Evolutionary conservation across 2,888 invertebrate genomes (phyloP), one percentile per base, ranked within the genome.

Genomic region (Eristalinus aeneus): DNA sequence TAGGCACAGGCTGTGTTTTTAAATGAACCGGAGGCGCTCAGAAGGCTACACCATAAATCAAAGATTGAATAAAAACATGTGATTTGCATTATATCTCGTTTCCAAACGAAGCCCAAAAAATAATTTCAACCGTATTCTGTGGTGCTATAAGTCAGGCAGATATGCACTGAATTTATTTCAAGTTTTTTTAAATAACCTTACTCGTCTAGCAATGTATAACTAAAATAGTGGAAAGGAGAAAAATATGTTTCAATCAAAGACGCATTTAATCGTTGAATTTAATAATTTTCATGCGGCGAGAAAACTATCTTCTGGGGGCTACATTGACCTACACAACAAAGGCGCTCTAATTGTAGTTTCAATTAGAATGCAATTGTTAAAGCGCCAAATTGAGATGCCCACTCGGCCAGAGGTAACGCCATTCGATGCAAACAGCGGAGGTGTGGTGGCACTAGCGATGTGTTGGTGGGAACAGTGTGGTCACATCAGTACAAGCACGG

Each of bases 341-440:
- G n/a, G 34, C 72, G 76, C 60, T 73, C 76, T 75, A 75, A 68
- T 72, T 72, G 61, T 76, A 72, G 67, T 73, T 64, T 53, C 36
- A 80, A 73, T 80, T 61, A 39, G 60, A 76, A 76, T 76, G 76
- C 76, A 32, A 72, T 32, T 9, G 61, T 63, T 73, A 73, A 10
- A 67, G 39, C 69, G 68, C 67, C 54, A 82, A 82, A 86, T 86
- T 82, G 69, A 86, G 77, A 81, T 73, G 77, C 85, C 69, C 69
- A 46, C 63, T 68, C 3, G n/a, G 1, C 72, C 63, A 46, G 46
- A 56, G 16, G 56, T 73, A 64, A 76, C 72, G 81, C 75, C 75
- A 80, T 53, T 27, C 74, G 53, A 64, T 68, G 16, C 68, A 36
- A 34, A 60, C 11, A 23, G 27, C 65, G 23, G 20, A 20, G 56